Evolutionary conservation across 2,113 vertebrate genomes (phyloP).

Genomic region (Cebidichthys violaceus): DNA sequence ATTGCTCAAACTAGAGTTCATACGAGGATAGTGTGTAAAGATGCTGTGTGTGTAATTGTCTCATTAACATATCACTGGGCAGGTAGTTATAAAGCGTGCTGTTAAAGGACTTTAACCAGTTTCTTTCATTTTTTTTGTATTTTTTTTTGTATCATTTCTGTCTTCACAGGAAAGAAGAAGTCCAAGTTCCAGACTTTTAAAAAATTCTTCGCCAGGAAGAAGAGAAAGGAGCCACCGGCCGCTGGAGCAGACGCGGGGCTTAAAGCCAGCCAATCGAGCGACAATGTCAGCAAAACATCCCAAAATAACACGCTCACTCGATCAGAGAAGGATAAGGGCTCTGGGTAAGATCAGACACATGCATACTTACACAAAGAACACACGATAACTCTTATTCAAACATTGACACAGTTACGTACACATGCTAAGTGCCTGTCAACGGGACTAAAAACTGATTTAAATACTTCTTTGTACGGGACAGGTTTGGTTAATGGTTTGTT

Average conservation of each 20-base stretch:
- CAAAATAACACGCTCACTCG: slow-evolving; percentile 69
- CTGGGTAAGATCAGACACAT: slow-evolving; percentile 82
- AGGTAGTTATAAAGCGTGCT: not conserved
- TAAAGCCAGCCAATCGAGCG: slow-evolving; percentile 86
- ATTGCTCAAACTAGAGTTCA: slow-evolving; percentile 47
- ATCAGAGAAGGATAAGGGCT: slow-evolving; percentile 75
- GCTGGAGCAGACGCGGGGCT: slow-evolving; percentile 68
- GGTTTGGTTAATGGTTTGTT: not conserved
- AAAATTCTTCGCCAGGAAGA: slow-evolving; percentile 93
- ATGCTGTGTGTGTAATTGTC: slow-evolving; percentile 39
- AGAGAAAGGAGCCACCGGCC: slow-evolving; percentile 84
- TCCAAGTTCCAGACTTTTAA: slow-evolving; percentile 94
- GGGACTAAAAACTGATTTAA: not conserved
- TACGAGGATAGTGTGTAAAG: slow-evolving; percentile 46
- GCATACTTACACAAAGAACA: not conserved
- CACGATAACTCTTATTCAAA: not conserved
- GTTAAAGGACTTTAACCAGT: not conserved
- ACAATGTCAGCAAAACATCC: slow-evolving; percentile 82
- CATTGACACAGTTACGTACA: not conserved
- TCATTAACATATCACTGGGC: slow-evolving; percentile 18
- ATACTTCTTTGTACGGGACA: not conserved
- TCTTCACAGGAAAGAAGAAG: slow-evolving; percentile 90
- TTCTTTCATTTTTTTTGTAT: not conserved
- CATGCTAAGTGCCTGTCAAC: not conserved
- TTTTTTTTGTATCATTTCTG: not conserved